A percentile compares a stretch with the other conserved stretches of the same genome.
phyloP scores from a whole-genome alignment of 2,797 vertebrate genomes.

The Trachops cirrhosus region DNA sequence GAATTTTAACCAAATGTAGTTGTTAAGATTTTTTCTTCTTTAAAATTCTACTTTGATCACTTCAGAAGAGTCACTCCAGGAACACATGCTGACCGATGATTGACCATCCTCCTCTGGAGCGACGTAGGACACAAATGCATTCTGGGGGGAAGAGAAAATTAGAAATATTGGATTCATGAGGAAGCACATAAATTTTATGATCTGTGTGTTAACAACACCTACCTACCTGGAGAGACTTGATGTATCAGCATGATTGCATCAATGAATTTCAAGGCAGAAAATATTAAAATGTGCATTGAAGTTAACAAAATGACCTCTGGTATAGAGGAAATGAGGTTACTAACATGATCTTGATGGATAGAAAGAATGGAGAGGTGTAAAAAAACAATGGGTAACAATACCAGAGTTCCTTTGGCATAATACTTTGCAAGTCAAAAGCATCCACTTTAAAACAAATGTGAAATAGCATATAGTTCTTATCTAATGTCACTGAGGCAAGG shows the following conservation, averaged over 20 bases:
- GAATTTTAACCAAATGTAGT: slow-evolving; percentile 65
- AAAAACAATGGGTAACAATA: not conserved
- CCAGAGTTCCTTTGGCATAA: not conserved
- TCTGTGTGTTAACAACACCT: slow-evolving; percentile 75
- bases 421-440: not conserved
- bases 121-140: slow-evolving; percentile 68
- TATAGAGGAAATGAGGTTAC: slow-evolving; percentile 1
- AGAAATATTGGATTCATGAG: slow-evolving; percentile 77
- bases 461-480: not conserved
- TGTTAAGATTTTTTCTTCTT: slow-evolving; percentile 59
- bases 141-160: slow-evolving; percentile 77
- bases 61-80: slow-evolving; percentile 68
- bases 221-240: slow-evolving; percentile 62
- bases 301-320: not conserved
- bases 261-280: slow-evolving; percentile 66
- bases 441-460: not conserved
- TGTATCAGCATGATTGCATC: slow-evolving; percentile 55
- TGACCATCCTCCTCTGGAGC: slow-evolving; percentile 66
- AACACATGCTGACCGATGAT: slow-evolving; percentile 76
- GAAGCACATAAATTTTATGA: slow-evolving; percentile 73
- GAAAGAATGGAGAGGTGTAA: not conserved
- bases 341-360: not conserved
- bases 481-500: not conserved
- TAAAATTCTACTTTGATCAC: slow-evolving; percentile 74
- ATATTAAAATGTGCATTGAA: slow-evolving; percentile 56